phyloP scores from a whole-genome alignment of 2,888 invertebrate genomes.

The Metalampra italica region DNA sequence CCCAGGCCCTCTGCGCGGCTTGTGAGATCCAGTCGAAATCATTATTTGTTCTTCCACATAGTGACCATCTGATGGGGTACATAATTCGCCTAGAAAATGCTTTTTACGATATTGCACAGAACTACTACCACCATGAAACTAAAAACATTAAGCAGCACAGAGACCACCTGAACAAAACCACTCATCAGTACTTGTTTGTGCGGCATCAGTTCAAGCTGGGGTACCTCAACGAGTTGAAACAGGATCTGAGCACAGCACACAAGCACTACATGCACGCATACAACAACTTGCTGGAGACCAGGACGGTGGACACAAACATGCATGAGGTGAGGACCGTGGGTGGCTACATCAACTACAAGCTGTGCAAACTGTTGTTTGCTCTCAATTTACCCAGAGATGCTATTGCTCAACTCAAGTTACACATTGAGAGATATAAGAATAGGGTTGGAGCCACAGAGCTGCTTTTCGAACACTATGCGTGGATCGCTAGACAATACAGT shows the following conservation, averaged over 20 bases:
- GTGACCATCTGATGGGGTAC: constrained; percentile 90
- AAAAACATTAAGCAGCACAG: constrained; percentile 92
- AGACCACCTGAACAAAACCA: constrained; percentile 93
- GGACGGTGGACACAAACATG: constrained; percentile 93
- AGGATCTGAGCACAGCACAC: constrained; percentile 91
- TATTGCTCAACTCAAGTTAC: constrained; percentile 94
- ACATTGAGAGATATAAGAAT: constrained; percentile 92
- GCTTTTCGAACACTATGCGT: constrained; percentile 96
- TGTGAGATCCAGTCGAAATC: constrained; percentile 96
- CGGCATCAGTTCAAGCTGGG: constrained; percentile 98
- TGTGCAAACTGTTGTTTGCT: constrained; percentile 93
- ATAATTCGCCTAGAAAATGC: constrained; percentile 92
- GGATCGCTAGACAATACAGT: constrained; percentile 95
- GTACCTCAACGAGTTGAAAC: constrained; percentile 95
- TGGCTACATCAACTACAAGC: constrained; percentile 96
- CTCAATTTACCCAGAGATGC: constrained; percentile 95
- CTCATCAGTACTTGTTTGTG: constrained; percentile 94
- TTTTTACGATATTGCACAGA: constrained; percentile 94
- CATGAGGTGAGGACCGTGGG: constrained; percentile 97
- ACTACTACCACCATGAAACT: constrained; percentile 94
- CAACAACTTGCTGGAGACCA: constrained; percentile 91
- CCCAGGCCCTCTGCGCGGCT: constrained; percentile 91
- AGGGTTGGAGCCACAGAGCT: constrained; percentile 90
- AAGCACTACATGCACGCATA: constrained; percentile 95
- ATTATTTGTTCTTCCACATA: constrained; percentile 93